phyloP scores from a whole-genome alignment of 2,888 invertebrate species.

The Hermaeophaga mercurialis region DNA sequence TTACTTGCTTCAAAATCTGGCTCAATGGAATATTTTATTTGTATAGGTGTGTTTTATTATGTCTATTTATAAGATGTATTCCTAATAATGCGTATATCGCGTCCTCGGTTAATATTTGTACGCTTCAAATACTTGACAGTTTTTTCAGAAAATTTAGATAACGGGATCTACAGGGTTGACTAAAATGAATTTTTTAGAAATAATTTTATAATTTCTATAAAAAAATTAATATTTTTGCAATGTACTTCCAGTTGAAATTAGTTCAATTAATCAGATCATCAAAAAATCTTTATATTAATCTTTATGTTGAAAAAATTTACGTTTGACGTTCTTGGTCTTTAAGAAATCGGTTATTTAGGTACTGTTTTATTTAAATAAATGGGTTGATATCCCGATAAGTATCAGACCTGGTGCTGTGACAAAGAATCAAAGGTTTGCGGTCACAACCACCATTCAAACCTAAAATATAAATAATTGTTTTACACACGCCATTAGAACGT shows the following conservation, averaged over 20 bases:
- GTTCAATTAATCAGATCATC: too few relatives aligned
- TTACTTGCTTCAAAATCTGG: slow-evolving; percentile 17
- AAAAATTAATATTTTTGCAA: too few relatives aligned
- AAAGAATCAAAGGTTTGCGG: background rate
- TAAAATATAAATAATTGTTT: slow-evolving; percentile 27
- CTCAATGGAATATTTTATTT: slow-evolving; percentile 20
- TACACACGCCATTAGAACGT: slow-evolving; percentile 24
- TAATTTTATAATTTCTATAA: too few relatives aligned
- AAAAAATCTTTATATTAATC: too few relatives aligned
- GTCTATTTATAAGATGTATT: background rate
- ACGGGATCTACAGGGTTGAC: too few relatives aligned
- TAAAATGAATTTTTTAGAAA: too few relatives aligned
- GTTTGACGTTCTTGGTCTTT: background rate
- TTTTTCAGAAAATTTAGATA: too few relatives aligned
- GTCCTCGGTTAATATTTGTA: too few relatives aligned
- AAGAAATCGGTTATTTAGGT: background rate
- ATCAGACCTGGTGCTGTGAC: slow-evolving; percentile 1
- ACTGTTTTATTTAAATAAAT: background rate
- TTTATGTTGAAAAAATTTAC: too few relatives aligned
- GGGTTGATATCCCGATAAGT: background rate
- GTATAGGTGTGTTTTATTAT: slow-evolving; percentile 8
- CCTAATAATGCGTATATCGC: background rate
- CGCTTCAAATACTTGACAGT: too few relatives aligned
- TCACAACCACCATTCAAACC: slow-evolving; percentile 6
- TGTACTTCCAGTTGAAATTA: too few relatives aligned